Evolutionary conservation across 2,113 vertebrate genomes (phyloP), one percentile per base, ranked within the genome.

Genomic region (Otus sunia): DNA sequence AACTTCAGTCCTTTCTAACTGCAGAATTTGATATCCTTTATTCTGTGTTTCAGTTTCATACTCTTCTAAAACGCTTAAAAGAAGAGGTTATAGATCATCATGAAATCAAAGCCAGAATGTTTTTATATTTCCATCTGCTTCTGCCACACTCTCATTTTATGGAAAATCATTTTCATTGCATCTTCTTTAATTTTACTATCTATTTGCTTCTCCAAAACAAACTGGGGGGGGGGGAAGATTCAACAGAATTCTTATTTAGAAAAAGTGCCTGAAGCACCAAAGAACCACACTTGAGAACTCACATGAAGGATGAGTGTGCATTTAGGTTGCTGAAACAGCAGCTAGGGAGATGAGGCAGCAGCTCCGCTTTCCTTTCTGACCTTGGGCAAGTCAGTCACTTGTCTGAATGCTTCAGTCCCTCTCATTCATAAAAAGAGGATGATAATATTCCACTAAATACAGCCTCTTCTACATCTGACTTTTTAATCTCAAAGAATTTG

Each of bases 81-180:
- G 19, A 77, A 63, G 41, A 88, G 49, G 85, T 50, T 82, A 81
- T 53, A 90, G 67, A 82, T 84, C 64, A 87, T 32, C 30, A 19
- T 64, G 50, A 76, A 95, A 91, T 63, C 43, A 84, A 81, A 96
- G 39, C 20, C 85, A 77, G 29, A 86, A 73, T 25, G 59, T 41
- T 96, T 90, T 58, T 91, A 75, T 83, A 59, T 71, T 90, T 86
- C 83, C 79, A 88, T 88, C 88, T 96, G 88, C 58, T 94, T 78
- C 52, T 64, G 53, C 41, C 25, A 76, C 12, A 25, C 62, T 69
- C 22, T 19, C 12, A 5, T 50, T 76, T 90, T 58, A 75, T 6
- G 32, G 52, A 72, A 68, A 95, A 89, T 27, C 3, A 43, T 49
- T 95, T 80, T 75, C 36, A 82, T 58, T 8, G 1, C 36, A 55